Conservation (phyloP, 2,113 vertebrate genomes). For the Heptranchias perlo region DNA sequence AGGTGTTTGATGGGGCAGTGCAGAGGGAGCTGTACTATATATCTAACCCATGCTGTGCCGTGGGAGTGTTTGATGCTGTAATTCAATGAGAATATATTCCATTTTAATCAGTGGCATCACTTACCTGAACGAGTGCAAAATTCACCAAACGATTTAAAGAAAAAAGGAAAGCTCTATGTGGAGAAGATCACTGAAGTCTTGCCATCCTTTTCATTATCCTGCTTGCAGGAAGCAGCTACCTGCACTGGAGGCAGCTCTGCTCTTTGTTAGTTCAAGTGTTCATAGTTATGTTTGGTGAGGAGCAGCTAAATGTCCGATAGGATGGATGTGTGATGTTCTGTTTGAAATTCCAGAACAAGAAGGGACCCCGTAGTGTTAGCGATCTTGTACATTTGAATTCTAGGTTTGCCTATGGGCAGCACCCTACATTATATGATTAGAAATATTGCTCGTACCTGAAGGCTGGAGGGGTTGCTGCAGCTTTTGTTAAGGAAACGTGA, state of each 20-base stretch:
- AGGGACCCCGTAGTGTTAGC: not conserved
- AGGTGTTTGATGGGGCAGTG: not conserved
- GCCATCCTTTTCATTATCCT: not conserved
- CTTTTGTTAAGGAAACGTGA: conserved; percentile 51
- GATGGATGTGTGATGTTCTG: no score
- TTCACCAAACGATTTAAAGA: not conserved
- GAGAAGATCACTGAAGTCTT: not conserved
- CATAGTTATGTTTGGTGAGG: not conserved
- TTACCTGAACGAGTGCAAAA: not conserved
- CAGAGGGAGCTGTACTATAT: not conserved
- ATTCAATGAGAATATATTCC: not conserved
- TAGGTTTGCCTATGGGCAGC: conserved; percentile 36
- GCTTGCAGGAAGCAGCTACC: not conserved
- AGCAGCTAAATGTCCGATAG: no score
- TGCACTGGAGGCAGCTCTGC: not conserved
- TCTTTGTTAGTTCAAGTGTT: not conserved
- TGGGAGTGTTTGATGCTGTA: not conserved
- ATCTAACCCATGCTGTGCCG: not conserved
- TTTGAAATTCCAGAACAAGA: not conserved
- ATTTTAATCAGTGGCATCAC: not conserved
- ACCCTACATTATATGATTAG: conserved; percentile 45
- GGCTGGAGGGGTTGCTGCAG: conserved; percentile 44
- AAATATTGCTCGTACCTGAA: conserved; percentile 49
- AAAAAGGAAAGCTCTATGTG: not conserved
- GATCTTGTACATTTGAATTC: not conserved